Conservation (phyloP, 2,797 vertebrate species). For the Potorous gilbertii region DNA sequence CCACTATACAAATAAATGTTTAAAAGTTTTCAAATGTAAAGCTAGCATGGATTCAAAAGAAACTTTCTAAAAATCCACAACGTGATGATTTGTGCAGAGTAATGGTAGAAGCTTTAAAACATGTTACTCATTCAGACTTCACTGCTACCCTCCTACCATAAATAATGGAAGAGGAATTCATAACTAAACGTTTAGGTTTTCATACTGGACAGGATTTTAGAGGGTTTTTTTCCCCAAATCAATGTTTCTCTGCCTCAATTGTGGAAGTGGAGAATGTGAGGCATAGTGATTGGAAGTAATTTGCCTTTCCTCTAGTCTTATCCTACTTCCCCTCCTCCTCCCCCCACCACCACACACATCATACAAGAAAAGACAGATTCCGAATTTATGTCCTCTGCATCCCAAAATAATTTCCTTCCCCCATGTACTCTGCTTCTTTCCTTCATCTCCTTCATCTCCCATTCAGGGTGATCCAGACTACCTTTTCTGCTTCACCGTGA, state of each 20-base stretch:
- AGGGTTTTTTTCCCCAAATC: not conserved
- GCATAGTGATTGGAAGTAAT: not conserved
- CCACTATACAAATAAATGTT: not conserved
- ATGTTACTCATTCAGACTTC: not conserved
- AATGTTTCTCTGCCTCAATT: not conserved
- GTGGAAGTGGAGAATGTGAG: not conserved
- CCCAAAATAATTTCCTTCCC: not conserved
- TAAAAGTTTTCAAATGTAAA: not conserved
- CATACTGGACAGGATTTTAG: not conserved
- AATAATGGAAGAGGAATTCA: not conserved
- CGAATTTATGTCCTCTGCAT: not conserved
- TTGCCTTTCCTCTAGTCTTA: not conserved
- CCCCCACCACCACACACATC: not conserved
- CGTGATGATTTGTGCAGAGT: not conserved
- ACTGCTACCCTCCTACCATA: not conserved
- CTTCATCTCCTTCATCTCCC: not conserved
- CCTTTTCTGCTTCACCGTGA: not conserved
- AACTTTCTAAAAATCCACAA: not conserved
- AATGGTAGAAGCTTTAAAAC: not conserved
- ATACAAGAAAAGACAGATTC: not conserved
- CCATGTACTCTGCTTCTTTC: not conserved
- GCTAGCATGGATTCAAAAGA: not conserved
- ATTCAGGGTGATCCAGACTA: not conserved
- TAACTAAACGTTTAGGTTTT: not conserved
- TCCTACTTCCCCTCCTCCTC: not conserved